Percentiles rank a stretch among this genome's conserved stretches.
Evolutionary conservation across 2,113 vertebrate genomes (phyloP).

Genomic region (Solea solea): DNA sequence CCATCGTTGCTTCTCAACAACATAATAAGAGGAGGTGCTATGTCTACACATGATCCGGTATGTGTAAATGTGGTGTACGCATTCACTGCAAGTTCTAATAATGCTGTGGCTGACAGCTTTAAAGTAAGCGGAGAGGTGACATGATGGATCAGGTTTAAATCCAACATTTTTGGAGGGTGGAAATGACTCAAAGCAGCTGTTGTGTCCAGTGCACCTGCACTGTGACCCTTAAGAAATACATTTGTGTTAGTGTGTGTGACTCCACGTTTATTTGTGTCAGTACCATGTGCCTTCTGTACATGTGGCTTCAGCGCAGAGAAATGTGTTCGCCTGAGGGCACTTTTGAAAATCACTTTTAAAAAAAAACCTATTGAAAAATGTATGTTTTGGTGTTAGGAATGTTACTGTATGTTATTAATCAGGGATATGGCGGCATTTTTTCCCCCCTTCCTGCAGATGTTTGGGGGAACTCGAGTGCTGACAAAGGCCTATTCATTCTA

Average conservation of each 20-base stretch:
- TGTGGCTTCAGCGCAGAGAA: not conserved
- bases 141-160: not conserved
- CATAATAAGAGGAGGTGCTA: too few species aligned
- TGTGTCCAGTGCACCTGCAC: not conserved
- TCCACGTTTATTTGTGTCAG: not conserved
- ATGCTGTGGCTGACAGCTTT: not conserved
- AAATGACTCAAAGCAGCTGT: not conserved
- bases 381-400: constrained; percentile 6
- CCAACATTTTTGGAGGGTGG: not conserved
- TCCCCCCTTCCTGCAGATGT: constrained; percentile 27
- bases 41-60: too few species aligned
- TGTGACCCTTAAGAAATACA: not conserved
- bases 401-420: constrained; percentile 4
- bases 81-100: not conserved
- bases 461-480: not conserved
- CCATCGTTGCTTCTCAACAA: too few species aligned
- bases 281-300: not conserved
- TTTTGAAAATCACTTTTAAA: constrained; percentile 1
- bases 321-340: not conserved
- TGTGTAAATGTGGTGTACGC: too few species aligned
- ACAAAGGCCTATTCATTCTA: constrained; percentile 55
- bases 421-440: not conserved
- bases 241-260: not conserved
- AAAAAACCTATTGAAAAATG: not conserved
- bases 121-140: not conserved